Conservation (phyloP, 1,140 invertebrate genomes). For the Trinorchestia longiramus region DNA sequence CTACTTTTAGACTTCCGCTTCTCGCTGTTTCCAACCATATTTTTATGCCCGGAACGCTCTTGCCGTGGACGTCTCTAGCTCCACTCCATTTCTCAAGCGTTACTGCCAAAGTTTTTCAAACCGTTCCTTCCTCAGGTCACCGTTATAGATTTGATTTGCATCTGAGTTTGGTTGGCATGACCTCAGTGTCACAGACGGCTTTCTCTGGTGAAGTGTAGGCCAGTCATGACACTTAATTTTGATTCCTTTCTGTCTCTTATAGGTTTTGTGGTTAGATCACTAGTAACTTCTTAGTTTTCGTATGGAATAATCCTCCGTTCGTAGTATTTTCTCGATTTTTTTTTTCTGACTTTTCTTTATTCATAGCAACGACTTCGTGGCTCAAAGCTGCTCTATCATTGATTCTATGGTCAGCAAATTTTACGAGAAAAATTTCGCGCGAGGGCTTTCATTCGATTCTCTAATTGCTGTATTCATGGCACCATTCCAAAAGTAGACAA, state of each 20-base stretch:
- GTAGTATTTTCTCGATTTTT: background rate
- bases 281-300: background rate
- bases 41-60: background rate
- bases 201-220: background rate
- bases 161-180: background rate
- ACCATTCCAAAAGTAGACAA: conserved; percentile 27
- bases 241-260: background rate
- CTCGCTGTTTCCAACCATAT: background rate
- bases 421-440: background rate
- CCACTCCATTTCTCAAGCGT: conserved; percentile 25
- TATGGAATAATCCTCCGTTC: background rate
- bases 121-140: conserved; percentile 36
- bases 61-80: background rate
- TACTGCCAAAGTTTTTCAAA: conserved; percentile 35
- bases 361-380: background rate
- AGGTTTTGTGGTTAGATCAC: background rate
- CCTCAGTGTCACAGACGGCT: background rate
- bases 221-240: background rate
- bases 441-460: conserved; percentile 34
- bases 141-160: conserved; percentile 26
- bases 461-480: conserved; percentile 50
- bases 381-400: conserved; percentile 4
- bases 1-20: background rate
- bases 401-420: conserved; percentile 31
- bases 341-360: background rate